Percentiles rank a stretch among this genome's conserved stretches.
Evolutionary conservation across 2,797 vertebrate species (phyloP).

Genomic region (Amazona finschi): DNA sequence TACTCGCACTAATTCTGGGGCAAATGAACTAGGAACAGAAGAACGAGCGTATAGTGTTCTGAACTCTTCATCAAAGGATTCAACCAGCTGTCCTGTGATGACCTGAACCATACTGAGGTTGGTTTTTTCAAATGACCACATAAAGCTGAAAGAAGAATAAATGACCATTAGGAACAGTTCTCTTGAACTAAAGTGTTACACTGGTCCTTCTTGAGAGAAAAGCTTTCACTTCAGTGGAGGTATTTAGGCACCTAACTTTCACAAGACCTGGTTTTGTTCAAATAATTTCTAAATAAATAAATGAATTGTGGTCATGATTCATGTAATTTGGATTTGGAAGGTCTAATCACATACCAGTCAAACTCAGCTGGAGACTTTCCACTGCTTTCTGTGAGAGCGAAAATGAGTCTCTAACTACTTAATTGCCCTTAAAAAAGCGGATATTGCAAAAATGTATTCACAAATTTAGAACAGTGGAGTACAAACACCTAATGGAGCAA

Average conservation of each 20-base stretch:
- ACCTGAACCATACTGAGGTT: constrained; percentile 96
- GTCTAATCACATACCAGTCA: neutral
- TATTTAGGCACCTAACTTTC: neutral
- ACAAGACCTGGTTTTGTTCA: neutral
- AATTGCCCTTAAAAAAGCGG: neutral
- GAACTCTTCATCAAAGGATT: constrained; percentile 95
- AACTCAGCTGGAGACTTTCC: neutral
- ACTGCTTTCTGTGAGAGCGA: neutral
- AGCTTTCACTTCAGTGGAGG: neutral
- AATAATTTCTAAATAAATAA: neutral
- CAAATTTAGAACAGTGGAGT: neutral
- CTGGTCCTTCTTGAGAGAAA: neutral
- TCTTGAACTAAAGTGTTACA: neutral
- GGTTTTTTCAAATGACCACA: constrained; percentile 97
- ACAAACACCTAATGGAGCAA: neutral
- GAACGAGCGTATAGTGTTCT: constrained; percentile 92
- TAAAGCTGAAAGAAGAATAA: constrained; percentile 82
- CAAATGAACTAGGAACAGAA: constrained; percentile 80
- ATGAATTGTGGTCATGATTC: neutral
- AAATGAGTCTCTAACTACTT: neutral
- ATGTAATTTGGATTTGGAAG: neutral
- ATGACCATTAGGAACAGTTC: neutral
- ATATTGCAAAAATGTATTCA: neutral
- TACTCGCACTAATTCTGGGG: constrained; percentile 69
- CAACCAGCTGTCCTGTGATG: constrained; percentile 92